Evolutionary conservation across 2,797 vertebrate species (phyloP), one percentile per base, ranked within the genome.

Genomic region (Malacoctenus gilli): DNA sequence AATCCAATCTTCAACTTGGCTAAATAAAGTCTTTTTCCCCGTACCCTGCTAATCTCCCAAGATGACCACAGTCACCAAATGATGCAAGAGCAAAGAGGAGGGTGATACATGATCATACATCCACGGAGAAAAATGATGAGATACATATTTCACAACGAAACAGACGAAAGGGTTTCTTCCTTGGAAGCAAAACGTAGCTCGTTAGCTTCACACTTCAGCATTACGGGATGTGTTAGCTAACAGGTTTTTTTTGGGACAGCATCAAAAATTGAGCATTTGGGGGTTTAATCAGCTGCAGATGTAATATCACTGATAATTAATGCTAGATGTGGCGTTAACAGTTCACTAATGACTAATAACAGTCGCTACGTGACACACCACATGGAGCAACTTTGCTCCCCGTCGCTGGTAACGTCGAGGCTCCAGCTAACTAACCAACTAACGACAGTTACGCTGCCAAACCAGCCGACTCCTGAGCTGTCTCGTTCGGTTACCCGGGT

Each of bases 391-490:
- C 74, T 87, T 80, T 69, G 69, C 28, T 61, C 40, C 12, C n/a
- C 31, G 47, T 59, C 51, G 60, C 31, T 59, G 23, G 25, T 11
- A 54, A 28, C 54, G 9, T 44, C 41, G 35, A 72, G 22, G 53
- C 38, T 53, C 37, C 32, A 80, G 85, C 74, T 84, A 82, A 71
- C 58, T 48, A n/a, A 41, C 59, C 36, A 54, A 66, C 41, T 60
- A 39, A 31, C 50, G 43, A 13, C 18, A 51, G 32, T 42, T 2
- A 70, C 49, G 83, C 76, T 85, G 83, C 72, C 52, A 57, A n/a
- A n/a, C 10, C 39, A 13, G 9, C 49, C 40, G 40, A 52, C 25
- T 44, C 1, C 10, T 1, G 7, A n/a, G 18, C 14, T 28, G 25
- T 9, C 25, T 28, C 9, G 25, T 9, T 28, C 5, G 25, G n/a